A percentile compares a stretch with the other conserved stretches of the same genome.
Evolutionary conservation across 2,888 invertebrate genomes (phyloP).

Genomic region (Neoscelio sp.): DNA sequence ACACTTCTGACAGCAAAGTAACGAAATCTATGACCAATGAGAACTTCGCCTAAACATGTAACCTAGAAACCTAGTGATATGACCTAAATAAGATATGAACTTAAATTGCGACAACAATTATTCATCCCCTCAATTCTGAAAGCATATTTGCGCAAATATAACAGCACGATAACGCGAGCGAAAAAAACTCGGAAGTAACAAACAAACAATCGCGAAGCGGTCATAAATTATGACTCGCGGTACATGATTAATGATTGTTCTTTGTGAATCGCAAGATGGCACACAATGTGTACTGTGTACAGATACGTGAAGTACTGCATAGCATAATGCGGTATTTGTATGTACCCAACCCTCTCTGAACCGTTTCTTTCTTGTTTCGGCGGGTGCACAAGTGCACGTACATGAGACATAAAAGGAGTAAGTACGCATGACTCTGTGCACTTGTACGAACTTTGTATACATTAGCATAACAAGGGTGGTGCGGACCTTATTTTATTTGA

Average conservation of each 20-base stretch:
- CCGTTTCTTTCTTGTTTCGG: constrained; percentile 63
- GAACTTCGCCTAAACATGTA: constrained; percentile 1
- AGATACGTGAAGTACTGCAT: constrained; percentile 50
- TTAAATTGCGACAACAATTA: background rate
- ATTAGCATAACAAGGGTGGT: constrained; percentile 78
- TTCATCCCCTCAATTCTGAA: constrained; percentile 5
- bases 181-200: no score
- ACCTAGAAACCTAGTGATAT: constrained; percentile 24
- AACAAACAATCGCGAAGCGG: background rate
- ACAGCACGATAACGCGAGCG: no score
- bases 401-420: constrained; percentile 64
- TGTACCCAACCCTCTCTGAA: constrained; percentile 47
- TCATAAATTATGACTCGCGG: constrained; percentile 13
- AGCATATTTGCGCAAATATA: constrained; percentile 3
- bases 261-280: constrained; percentile 15
- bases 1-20: no score
- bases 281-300: constrained; percentile 28
- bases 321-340: constrained; percentile 55
- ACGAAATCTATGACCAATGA: no score
- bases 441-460: constrained; percentile 75
- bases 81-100: constrained; percentile 1
- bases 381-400: constrained; percentile 61
- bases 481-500: constrained; percentile 60
- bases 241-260: constrained; percentile 55
- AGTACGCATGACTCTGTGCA: constrained; percentile 68